A percentile compares a stretch with the other conserved stretches of the same genome.
phyloP scores from a whole-genome alignment of 2,888 invertebrate genomes.

The Girardia tigrina region DNA sequence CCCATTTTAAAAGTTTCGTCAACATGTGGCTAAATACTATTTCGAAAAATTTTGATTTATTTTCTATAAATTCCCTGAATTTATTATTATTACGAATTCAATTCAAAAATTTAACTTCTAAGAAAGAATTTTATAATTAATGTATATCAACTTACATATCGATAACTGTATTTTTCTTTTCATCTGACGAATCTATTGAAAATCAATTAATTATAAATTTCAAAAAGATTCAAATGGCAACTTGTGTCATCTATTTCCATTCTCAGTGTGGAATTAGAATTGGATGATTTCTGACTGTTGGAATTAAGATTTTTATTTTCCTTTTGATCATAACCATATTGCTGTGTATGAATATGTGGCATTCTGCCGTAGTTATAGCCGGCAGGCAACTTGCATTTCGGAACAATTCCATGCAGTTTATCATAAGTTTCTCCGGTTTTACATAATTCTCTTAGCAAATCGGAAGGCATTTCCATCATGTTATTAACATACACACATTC shows the following conservation, averaged over 20 bases:
- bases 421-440: not conserved
- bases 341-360: not conserved
- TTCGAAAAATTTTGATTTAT: too few species aligned
- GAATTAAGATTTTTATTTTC: not conserved
- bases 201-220: not conserved
- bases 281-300: not conserved
- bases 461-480: not conserved
- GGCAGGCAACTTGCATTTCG: not conserved
- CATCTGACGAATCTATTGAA: not conserved
- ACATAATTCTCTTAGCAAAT: not conserved
- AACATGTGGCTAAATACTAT: too few species aligned
- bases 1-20: too few species aligned
- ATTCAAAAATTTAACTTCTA: too few species aligned
- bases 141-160: not conserved
- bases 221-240: not conserved
- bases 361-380: not conserved
- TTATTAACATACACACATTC: constrained; percentile 19
- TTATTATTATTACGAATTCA: too few species aligned
- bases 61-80: too few species aligned
- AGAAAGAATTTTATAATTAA: not conserved
- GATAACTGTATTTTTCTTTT: not conserved
- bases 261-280: not conserved
- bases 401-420: not conserved
- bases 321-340: not conserved
- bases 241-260: not conserved